Evolutionary conservation across 2,888 invertebrate species (phyloP).

Genomic region (Parasteatoda lunata): DNA sequence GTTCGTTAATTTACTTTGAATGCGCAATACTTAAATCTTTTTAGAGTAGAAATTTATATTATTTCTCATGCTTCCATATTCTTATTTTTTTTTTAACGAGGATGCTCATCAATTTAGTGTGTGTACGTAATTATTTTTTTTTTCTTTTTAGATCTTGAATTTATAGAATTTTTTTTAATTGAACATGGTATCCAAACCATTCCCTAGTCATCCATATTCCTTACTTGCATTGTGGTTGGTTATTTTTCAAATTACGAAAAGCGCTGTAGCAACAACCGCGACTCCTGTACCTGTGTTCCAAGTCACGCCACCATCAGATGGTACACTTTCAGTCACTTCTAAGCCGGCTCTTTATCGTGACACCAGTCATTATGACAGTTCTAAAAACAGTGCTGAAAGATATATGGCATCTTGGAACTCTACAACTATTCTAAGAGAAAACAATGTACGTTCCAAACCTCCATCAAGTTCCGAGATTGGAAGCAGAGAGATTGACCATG

Average conservation of each 20-base stretch:
- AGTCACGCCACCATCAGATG: conserved; percentile 49
- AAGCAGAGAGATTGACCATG: conserved; percentile 21
- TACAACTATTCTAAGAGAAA: conserved; percentile 2
- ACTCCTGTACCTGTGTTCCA: conserved; percentile 45
- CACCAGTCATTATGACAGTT: conserved; percentile 7
- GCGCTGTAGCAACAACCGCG: conserved; percentile 16
- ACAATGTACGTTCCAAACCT: background rate
- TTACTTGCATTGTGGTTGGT: background rate
- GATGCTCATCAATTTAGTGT: too few relatives aligned
- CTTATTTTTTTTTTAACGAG: too few relatives aligned
- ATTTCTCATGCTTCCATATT: too few relatives aligned
- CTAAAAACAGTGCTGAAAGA: conserved; percentile 31
- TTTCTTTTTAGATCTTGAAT: too few relatives aligned
- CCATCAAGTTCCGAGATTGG: background rate
- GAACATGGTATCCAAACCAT: too few relatives aligned
- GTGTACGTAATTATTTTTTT: too few relatives aligned
- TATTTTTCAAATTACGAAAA: background rate
- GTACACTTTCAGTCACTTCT: conserved; percentile 16
- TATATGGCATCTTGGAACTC: conserved; percentile 42
- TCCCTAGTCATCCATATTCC: too few relatives aligned
- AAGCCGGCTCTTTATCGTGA: conserved; percentile 28
- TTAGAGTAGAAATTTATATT: too few relatives aligned
- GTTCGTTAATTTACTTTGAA: too few relatives aligned
- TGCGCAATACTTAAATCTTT: too few relatives aligned
- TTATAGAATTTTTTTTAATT: too few relatives aligned